Evolutionary conservation across 2,888 invertebrate species (phyloP).

Genomic region (Matsumyia berberina): DNA sequence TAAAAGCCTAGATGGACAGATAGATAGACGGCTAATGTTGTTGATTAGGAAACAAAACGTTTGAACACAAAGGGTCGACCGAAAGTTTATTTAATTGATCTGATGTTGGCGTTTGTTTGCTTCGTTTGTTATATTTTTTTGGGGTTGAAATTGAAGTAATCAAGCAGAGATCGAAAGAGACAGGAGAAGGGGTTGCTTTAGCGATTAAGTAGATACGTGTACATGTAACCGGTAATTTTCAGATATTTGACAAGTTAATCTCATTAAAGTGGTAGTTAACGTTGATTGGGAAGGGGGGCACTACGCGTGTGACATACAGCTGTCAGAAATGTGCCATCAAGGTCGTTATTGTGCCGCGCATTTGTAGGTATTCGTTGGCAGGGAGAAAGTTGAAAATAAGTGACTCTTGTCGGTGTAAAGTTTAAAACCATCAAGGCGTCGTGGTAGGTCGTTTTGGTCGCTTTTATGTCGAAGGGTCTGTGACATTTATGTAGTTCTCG

Average conservation of each 20-base stretch:
- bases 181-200: neutral
- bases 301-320: neutral
- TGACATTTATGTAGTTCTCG: too few relatives aligned
- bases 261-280: constrained; percentile 5
- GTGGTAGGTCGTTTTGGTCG: too few relatives aligned
- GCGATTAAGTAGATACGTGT: constrained; percentile 8
- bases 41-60: constrained; percentile 75
- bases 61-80: constrained; percentile 60
- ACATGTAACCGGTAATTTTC: constrained; percentile 4
- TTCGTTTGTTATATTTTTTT: neutral
- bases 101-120: constrained; percentile 26
- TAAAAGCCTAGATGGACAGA: constrained; percentile 50
- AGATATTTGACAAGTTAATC: constrained; percentile 46
- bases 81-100: constrained; percentile 74
- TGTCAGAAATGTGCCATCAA: too few relatives aligned
- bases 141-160: constrained; percentile 20
- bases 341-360: too few relatives aligned
- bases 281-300: neutral
- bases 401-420: too few relatives aligned
- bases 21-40: constrained; percentile 68
- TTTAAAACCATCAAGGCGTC: too few relatives aligned
- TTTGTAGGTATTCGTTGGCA: too few relatives aligned
- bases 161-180: neutral
- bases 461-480: too few relatives aligned
- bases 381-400: too few relatives aligned